Evolutionary conservation across 1,140 invertebrate species (phyloP), one percentile per base, ranked within the genome.

Genomic region (Drosophila pruinosa): DNA sequence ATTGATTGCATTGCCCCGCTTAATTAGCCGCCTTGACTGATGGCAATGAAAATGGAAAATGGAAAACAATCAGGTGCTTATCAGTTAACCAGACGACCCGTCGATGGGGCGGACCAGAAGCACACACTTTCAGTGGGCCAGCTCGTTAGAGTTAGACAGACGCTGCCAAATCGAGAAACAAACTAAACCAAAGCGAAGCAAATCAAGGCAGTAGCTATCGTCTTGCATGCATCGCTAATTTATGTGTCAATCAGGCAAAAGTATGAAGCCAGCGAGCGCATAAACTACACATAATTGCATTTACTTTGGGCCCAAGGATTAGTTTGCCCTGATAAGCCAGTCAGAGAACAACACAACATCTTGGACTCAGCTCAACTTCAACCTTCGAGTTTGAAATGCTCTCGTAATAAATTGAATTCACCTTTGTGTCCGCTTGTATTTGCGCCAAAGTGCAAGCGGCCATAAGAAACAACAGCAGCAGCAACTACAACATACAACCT

Each of bases 201-300:
- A 12, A 34, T 17, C 34, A 34, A 34, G 61, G 39, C 50, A 24
- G 54, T 34, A 24, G 48, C 82, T 78, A 88, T 88, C 81, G 71
- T 82, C 67, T 88, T 75, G 82, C 82, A 86, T 86, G 82, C 82
- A 88, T 78, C 78, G 78, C 70, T 75, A 86, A 86, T 86, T 86
- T 86, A 86, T 86, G 67, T 86, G 82, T 86, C 82, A 86, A 86
- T 86, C 82, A 86, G 78, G 65, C 63, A 88, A 88, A 86, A 75
- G 78, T 82, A 86, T 86, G 82, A 72, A 72, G 74, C 65, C 59
- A 69, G 71, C 36, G 63, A 74, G 83, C 76, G 78, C 75, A 86
- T 86, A 86, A 86, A 86, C 81, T 69, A 82, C 82, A 88, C 82
- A 86, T 86, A 86, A 86, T 86, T 86, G 82, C 82, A 86, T 86